Conservation (phyloP, 2,113 vertebrate genomes). For the Anser brachyrhynchus region DNA sequence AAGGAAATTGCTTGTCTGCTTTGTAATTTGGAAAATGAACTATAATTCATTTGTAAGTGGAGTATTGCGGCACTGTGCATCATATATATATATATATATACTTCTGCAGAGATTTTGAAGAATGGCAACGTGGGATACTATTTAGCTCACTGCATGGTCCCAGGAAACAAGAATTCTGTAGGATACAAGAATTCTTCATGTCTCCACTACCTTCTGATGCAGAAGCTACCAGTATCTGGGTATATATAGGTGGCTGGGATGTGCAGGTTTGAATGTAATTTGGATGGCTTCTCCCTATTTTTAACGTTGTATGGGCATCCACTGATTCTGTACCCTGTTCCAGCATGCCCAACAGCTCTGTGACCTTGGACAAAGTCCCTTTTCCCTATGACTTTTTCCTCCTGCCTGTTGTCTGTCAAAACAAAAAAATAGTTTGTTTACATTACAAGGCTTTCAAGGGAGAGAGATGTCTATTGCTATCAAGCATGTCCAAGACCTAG, state of each 20-base stretch:
- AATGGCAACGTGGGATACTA: background rate
- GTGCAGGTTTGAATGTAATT: background rate
- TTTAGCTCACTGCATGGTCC: background rate
- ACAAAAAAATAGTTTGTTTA: background rate
- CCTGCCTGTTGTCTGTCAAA: background rate
- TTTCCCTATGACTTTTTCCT: background rate
- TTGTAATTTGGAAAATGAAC: background rate
- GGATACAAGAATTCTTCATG: background rate
- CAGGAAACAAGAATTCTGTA: background rate
- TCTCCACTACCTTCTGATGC: background rate
- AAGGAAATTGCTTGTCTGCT: background rate
- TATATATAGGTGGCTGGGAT: background rate
- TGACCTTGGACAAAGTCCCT: background rate
- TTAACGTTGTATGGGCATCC: background rate
- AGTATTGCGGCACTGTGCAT: background rate
- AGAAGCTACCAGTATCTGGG: background rate
- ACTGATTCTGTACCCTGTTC: background rate
- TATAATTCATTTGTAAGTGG: background rate
- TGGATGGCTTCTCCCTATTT: background rate
- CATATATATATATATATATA: background rate
- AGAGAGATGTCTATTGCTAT: background rate
- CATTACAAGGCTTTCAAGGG: background rate
- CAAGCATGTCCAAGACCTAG: background rate
- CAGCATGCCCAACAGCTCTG: background rate
- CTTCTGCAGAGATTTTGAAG: background rate